Evolutionary conservation across 2,113 vertebrate genomes (phyloP), one percentile per base, ranked within the genome.

Genomic region (Gambusia affinis): DNA sequence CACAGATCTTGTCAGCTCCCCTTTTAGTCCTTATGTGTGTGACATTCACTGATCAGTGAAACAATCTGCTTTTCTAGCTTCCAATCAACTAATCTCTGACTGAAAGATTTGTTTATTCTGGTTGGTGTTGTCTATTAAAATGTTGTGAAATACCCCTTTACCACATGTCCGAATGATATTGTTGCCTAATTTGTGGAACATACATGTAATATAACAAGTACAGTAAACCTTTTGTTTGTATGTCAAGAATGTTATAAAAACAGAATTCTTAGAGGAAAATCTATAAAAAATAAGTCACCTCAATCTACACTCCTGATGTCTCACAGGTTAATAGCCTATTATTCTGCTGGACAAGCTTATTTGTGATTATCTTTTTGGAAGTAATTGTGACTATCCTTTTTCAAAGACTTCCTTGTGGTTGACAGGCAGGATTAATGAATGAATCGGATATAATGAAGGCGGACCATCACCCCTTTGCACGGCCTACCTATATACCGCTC

Each of bases 271-370:
- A 42, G 29, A 70, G 74, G 60, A 70, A 64, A 78, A 76, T 64
- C 2, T 8, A 3, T 57, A n/a, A 6, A 31, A 63, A 63, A 87
- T 27, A 78, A 84, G 65, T 70, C 71, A 60, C 11, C 57, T 80
- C 66, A 83, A 85, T 74, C 63, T 77, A 66, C 78, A 86, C 80
- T 77, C 75, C 70, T 67, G 22, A 77, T 54, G 72, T 62, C 70
- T 89, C 73, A 80, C 62, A 86, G 79, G 83, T 62, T 86, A 87
- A 92, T 89, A 90, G 75, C 70, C 80, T 86, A 80, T 87, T 90
- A 76, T 89, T 57, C 63, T 44, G 70, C 64, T 60, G 84, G 82
- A 87, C 78, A 85, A 85, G 79, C 84, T 84, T 91, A 84, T 88
- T 89, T 90, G 76, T 82, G 87, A 89, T 90, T 89, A 57, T 57